These are phyloP conservation scores for Crocodylus rhombifer DNA, from an alignment of 2,797 vertebrate genomes.

Conservation along the genomic window DNA sequence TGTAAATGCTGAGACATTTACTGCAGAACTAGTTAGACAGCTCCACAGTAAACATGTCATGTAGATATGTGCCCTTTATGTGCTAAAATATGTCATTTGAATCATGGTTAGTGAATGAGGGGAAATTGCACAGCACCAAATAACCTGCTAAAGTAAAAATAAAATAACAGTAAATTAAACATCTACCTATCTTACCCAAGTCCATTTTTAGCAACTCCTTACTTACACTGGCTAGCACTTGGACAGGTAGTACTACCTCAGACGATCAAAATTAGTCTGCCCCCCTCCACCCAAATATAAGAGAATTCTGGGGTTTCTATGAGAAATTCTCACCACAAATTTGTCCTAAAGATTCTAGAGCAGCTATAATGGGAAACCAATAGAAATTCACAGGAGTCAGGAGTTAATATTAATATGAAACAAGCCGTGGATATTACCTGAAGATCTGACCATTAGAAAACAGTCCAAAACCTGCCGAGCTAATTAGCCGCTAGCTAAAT, in stretches of 20 bases:
- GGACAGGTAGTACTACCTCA: neutral
- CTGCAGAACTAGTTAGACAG: no score
- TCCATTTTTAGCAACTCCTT: neutral
- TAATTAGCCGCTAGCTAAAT: neutral
- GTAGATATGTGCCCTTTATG: neutral
- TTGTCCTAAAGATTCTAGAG: neutral
- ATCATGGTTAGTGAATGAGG: neutral
- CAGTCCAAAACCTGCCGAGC: neutral
- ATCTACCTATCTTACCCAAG: neutral
- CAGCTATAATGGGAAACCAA: neutral
- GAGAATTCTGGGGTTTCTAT: neutral
- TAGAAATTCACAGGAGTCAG: neutral
- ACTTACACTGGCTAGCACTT: neutral
- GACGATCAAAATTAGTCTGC: neutral
- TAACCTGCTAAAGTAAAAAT: neutral
- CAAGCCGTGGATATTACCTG: neutral
- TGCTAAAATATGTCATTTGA: constrained; percentile 25
- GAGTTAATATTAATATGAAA: neutral
- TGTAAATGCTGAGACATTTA: no score
- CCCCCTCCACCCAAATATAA: neutral
- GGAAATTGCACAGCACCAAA: constrained; percentile 19
- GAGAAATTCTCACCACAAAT: neutral
- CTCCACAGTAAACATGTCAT: no score
- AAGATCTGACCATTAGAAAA: neutral
- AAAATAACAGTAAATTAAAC: neutral